Conservation (phyloP, 2,797 vertebrate genomes). For the Crenuchus spilurus region DNA sequence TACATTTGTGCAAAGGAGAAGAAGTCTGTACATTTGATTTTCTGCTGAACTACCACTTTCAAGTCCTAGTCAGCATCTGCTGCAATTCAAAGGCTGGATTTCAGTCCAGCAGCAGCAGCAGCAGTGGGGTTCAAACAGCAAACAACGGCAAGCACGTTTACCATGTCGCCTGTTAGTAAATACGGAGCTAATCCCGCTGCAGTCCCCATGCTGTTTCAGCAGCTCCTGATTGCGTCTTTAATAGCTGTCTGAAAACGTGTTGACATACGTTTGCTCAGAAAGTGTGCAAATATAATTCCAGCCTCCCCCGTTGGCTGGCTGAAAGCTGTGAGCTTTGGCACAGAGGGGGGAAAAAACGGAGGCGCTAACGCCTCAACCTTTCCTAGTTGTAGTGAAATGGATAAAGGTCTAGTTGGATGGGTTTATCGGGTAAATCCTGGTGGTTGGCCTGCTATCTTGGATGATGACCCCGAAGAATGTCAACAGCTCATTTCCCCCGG, state of each 20-base stretch:
- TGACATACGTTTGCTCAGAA: not conserved
- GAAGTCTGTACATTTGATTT: not conserved
- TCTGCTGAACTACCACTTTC: not conserved
- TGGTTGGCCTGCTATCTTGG: conserved; percentile 83
- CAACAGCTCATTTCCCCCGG: conserved; percentile 92
- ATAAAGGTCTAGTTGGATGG: conserved; percentile 84
- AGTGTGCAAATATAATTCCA: conserved; percentile 3
- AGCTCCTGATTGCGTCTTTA: not conserved
- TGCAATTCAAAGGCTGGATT: not conserved
- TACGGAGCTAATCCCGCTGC: conserved; percentile 29
- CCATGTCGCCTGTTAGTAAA: conserved; percentile 31
- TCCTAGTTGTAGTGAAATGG: conserved; percentile 79
- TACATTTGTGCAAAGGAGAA: too few relatives aligned
- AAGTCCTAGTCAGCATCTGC: not conserved
- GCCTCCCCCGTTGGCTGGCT: not conserved
- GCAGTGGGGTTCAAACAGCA: conserved; percentile 10
- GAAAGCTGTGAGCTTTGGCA: not conserved
- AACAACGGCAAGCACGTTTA: conserved; percentile 13
- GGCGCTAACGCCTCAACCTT: conserved; percentile 78
- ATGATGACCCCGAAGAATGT: conserved; percentile 93
- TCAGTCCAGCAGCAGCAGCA: not conserved
- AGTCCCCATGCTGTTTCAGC: conserved; percentile 17
- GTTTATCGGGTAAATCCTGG: conserved; percentile 89
- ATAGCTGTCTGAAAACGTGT: not conserved
- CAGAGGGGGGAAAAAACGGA: conserved; percentile 33